phyloP scores from a whole-genome alignment of 2,888 invertebrate genomes.

The Thecocarcelia acutangulata region DNA sequence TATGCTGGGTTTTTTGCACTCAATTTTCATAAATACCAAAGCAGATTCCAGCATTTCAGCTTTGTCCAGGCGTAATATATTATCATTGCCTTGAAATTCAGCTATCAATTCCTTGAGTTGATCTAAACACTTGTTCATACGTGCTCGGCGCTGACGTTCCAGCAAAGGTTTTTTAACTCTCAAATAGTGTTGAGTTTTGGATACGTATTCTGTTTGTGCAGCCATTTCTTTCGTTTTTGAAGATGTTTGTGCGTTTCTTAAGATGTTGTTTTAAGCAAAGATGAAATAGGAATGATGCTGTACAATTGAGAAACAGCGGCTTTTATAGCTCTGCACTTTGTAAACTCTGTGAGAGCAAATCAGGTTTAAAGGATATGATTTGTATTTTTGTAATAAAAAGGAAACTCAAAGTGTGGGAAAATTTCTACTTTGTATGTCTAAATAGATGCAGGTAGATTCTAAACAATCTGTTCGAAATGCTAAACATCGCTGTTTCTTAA shows the following conservation, averaged over 20 bases:
- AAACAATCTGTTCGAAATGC: slow-evolving; percentile 47
- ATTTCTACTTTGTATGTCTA: slow-evolving; percentile 48
- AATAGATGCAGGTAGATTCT: slow-evolving; percentile 43
- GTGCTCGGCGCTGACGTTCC: slow-evolving; percentile 92
- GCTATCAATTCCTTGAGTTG: slow-evolving; percentile 94
- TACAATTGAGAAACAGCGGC: slow-evolving; percentile 39
- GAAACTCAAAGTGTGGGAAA: slow-evolving; percentile 65
- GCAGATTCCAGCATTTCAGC: slow-evolving; percentile 94
- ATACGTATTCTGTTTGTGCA: slow-evolving; percentile 81
- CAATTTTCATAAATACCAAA: slow-evolving; percentile 89
- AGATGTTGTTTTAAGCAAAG: slow-evolving; percentile 59
- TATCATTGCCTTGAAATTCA: slow-evolving; percentile 89
- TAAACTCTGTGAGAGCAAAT: slow-evolving; percentile 38
- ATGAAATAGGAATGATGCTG: slow-evolving; percentile 62
- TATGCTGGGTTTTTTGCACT: slow-evolving; percentile 78
- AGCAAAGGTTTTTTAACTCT: slow-evolving; percentile 96
- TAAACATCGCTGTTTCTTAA: slow-evolving; percentile 35
- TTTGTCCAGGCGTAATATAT: slow-evolving; percentile 93
- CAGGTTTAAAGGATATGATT: slow-evolving; percentile 65
- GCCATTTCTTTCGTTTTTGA: slow-evolving; percentile 62
- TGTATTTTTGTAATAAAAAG: slow-evolving; percentile 39
- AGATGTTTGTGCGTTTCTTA: slow-evolving; percentile 10
- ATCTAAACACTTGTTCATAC: slow-evolving; percentile 94
- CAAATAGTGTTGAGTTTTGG: slow-evolving; percentile 93
- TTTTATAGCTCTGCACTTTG: slow-evolving; percentile 50